Evolutionary conservation across 2,797 vertebrate species (phyloP), one percentile per base, ranked within the genome.

Genomic region (Urosaurus nigricauda): DNA sequence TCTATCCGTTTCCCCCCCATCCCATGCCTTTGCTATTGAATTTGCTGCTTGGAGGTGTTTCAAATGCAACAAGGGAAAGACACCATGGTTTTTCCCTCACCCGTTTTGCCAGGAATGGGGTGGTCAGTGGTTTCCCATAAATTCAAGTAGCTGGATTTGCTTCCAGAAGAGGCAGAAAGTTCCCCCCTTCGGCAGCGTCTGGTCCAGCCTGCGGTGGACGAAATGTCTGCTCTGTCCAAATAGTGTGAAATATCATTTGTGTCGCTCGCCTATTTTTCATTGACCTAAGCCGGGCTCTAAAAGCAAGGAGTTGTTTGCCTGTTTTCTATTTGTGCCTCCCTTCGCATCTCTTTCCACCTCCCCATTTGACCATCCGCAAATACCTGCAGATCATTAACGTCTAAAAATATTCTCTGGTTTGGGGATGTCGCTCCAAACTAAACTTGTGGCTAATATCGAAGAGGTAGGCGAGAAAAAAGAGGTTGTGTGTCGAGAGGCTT

Each of bases 401-500:
- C 89, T 90, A 90, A 90, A 90, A 90, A 12, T 87, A 51, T 82
- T 74, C 88, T 47, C 14, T 13, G 24, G 19, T 7, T 86, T 89
- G 79, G 26, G 37, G 47, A 75, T 14, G 35, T 24, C 65, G 70
- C 26, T 40, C 26, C 1, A 51, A 90, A 53, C 77, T 84, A 90
- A 85, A 47, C 19, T 78, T 70, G 81, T 85, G 83, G 51, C 87
- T 78, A 68, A 58, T 79, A 47, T 40, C 78, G 4, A 58, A 81
- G 86, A 84, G 70, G 56, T 26, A 68, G 70, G 78, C 9, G 32
- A 87, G 11, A 87, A 83, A 43, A 79, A 78, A 74, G 79, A 74
- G 60, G 13, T 78, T 0, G 0, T 56, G 6, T 56, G 53, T 88
- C 47, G 68, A 68, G 68, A 68, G 83, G 60, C 83, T 88, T 58